Evolutionary conservation across 2,888 invertebrate species (phyloP), one percentile per base, ranked within the genome.

Genomic region (Andrena marginata): DNA sequence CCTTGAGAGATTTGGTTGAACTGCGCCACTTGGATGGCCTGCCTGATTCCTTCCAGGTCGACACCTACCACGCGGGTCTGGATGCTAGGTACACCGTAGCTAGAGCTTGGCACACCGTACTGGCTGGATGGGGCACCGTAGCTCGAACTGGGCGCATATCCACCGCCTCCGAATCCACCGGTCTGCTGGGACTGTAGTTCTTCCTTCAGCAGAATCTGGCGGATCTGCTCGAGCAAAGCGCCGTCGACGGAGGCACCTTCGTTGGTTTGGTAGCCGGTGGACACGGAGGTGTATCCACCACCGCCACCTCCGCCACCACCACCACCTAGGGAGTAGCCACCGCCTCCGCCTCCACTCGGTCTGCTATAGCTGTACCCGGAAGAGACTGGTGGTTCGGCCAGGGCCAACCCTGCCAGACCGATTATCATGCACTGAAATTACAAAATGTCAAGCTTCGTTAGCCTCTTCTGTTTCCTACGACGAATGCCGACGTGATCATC

Each of bases 11-110:
- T 94, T 95, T 97, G 97, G 89, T 97, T 96, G 95, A 96, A 97
- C 92, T 98, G 97, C 60, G 98, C 98, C 85, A 98, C 97, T 94
- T 98, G 97, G 94, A 98, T 97, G 89, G 97, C 97, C 91, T 97
- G 97, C 91, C 97, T 97, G 92, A 97, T 97, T 85, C 97, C 97
- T 91, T 97, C 98, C 85, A 98, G 96, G 94, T 97, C 97, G 94
- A 98, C 96, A 87, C 97, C 98, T 88, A 97, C 97, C 75, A 98
- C 97, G 89, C 97, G 96, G 87, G 95, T 95, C 84, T 94, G 93
- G 82, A 91, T 92, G 92, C 94, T 94, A 92, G 94, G 96, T 85
- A 95, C 96, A 83, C 97, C 97, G 94, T 97, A 97, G 82, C 95
- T 95, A 0, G 96, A 95, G 67, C 96, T 96, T 78, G 97, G 97